phyloP scores from a whole-genome alignment of 2,888 invertebrate genomes.

The Tachina fera region DNA sequence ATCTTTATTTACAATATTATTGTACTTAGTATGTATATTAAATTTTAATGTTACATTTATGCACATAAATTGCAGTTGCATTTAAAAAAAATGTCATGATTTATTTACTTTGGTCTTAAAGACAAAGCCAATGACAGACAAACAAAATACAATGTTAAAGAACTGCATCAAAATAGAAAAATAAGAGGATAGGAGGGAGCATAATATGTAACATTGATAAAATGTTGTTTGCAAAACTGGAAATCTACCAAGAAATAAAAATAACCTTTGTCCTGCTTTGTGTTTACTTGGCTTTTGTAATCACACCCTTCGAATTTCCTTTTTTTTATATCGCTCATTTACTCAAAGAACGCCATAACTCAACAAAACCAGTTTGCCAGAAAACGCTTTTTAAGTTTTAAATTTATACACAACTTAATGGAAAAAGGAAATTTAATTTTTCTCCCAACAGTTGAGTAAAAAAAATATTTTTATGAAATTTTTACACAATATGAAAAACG shows the following conservation, averaged over 20 bases:
- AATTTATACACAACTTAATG: too few species aligned
- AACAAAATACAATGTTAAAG: not conserved
- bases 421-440: too few species aligned
- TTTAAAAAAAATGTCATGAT: conserved; percentile 22
- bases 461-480: too few species aligned
- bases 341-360: too few species aligned
- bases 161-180: not conserved
- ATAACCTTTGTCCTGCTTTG: conserved; percentile 47
- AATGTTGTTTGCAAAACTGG: not conserved
- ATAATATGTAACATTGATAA: not conserved
- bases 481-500: too few species aligned
- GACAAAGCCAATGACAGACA: conserved; percentile 1
- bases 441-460: too few species aligned
- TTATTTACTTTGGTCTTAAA: too few species aligned
- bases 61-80: not conserved
- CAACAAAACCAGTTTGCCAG: too few species aligned
- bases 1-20: too few species aligned
- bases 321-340: too few species aligned
- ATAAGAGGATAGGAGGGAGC: not conserved
- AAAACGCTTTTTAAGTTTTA: too few species aligned
- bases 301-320: not conserved
- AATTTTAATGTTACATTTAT: not conserved
- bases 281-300: not conserved
- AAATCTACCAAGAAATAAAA: conserved; percentile 6
- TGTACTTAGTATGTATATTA: too few species aligned